phyloP scores from a whole-genome alignment of 2,113 vertebrate genomes.

The Pachycephala philippinensis region DNA sequence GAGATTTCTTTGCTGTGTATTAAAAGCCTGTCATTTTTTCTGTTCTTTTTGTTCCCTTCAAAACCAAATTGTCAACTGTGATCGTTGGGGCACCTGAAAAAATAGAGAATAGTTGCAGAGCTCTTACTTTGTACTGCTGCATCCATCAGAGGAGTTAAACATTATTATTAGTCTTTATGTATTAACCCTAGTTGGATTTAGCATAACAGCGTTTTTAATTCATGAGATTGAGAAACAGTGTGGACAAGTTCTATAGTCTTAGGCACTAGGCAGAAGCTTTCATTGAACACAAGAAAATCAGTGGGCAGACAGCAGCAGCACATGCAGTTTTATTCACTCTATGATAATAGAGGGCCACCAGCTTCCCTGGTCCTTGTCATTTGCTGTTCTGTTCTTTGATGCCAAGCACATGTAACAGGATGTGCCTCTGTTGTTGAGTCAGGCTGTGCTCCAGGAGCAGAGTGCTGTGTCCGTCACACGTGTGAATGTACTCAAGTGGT shows the following conservation, averaged over 20 bases:
- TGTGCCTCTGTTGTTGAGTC: neutral
- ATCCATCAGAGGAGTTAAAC: neutral
- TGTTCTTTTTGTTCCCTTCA: neutral
- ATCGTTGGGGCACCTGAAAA: neutral
- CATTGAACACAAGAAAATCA: neutral
- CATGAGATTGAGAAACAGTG: neutral
- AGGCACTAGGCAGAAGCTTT: neutral
- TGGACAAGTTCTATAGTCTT: neutral
- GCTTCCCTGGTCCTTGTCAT: neutral
- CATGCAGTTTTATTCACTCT: neutral
- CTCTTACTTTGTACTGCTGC: neutral
- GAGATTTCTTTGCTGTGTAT: neutral
- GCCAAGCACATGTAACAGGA: neutral
- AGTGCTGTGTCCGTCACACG: accelerated
- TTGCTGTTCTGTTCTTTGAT: neutral
- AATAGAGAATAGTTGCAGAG: neutral
- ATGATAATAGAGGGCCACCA: neutral
- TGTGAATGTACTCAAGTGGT: neutral
- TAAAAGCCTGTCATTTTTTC: neutral
- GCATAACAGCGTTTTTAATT: neutral
- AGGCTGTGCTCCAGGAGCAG: neutral
- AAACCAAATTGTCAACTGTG: neutral
- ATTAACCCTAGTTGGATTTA: neutral
- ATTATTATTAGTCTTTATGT: neutral
- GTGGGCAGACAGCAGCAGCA: neutral